Percentiles rank a stretch among this genome's conserved stretches.
Evolutionary conservation across 2,797 vertebrate species (phyloP).

Genomic region (Agapornis canus): DNA sequence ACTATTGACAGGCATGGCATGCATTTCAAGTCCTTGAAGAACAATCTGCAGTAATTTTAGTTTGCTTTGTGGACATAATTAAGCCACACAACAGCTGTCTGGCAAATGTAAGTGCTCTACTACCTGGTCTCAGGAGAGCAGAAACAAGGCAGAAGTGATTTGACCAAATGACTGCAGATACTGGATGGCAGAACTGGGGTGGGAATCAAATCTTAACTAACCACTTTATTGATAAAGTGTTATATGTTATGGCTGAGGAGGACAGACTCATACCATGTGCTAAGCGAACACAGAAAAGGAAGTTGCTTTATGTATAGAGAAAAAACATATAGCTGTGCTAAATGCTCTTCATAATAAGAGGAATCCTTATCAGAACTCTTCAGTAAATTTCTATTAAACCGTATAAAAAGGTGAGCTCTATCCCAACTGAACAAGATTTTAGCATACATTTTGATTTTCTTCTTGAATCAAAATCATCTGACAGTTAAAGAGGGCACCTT

Average conservation of each 20-base stretch:
- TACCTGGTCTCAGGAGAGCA: slow-evolving; percentile 10
- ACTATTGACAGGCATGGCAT: not conserved
- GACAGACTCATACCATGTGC: not conserved
- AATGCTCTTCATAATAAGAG: not conserved
- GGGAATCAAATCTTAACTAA: not conserved
- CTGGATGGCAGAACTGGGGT: not conserved
- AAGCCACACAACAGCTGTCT: slow-evolving; percentile 12
- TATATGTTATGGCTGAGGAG: not conserved
- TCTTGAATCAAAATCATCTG: not conserved
- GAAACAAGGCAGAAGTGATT: not conserved
- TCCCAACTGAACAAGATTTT: not conserved
- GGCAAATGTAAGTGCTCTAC: not conserved
- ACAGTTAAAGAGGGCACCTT: not conserved
- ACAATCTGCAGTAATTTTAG: slow-evolving; percentile 18
- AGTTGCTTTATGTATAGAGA: not conserved
- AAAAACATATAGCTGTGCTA: not conserved
- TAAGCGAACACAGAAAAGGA: not conserved
- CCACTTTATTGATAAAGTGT: not conserved
- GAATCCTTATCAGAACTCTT: not conserved
- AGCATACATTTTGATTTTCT: not conserved
- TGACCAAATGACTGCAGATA: not conserved
- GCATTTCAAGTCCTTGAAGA: not conserved
- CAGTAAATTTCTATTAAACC: not conserved
- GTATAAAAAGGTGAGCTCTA: not conserved
- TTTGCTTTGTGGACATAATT: slow-evolving; percentile 27